Percentiles rank a stretch among this genome's conserved stretches.
phyloP scores from a whole-genome alignment of 1,140 invertebrate genomes.

The Carcinoscorpius rotundicauda region DNA sequence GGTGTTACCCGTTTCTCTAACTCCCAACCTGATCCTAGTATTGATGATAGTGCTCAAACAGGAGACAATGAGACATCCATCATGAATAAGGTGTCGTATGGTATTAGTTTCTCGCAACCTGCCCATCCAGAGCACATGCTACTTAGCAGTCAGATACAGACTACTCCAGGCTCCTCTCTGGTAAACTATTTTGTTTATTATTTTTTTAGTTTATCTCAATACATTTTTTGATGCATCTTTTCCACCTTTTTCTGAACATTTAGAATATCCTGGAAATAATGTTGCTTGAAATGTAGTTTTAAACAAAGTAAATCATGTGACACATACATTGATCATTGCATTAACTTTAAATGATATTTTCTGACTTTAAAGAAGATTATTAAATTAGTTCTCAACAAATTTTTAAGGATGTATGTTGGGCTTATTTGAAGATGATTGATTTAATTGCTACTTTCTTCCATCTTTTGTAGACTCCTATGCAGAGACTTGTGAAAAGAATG shows the following conservation, averaged over 20 bases:
- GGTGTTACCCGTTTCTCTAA: conserved; percentile 22
- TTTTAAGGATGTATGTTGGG: no score
- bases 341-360: no score
- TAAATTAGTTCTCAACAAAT: no score
- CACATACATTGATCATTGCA: no score
- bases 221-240: no score
- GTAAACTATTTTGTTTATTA: neutral
- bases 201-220: no score
- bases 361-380: no score
- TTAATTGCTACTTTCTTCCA: neutral
- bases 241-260: no score
- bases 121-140: conserved; percentile 67
- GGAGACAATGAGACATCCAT: conserved; percentile 4
- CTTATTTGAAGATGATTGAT: neutral
- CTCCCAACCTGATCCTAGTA: conserved; percentile 34
- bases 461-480: conserved; percentile 48
- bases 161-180: neutral
- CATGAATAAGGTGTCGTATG: conserved; percentile 1
- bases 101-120: conserved; percentile 75
- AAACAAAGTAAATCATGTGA: no score
- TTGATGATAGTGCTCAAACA: neutral
- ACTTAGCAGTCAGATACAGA: conserved; percentile 38
- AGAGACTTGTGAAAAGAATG: conserved; percentile 76
- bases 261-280: no score
- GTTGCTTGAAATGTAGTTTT: no score